Percentiles rank a stretch among this genome's conserved stretches.
Evolutionary conservation across 2,797 vertebrate genomes (phyloP).

Genomic region (Xenentodon cancila): DNA sequence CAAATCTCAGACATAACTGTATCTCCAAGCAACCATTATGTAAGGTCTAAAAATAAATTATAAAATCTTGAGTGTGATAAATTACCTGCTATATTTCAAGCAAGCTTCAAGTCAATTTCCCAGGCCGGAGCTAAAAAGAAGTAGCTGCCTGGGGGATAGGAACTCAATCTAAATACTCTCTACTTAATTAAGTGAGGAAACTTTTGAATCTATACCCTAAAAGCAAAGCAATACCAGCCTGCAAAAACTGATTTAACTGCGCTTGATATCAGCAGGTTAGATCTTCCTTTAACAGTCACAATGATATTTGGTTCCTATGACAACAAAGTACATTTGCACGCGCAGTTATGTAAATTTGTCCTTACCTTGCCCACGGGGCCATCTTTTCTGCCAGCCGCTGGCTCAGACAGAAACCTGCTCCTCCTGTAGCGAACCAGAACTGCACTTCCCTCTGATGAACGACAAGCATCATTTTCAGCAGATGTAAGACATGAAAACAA

Average conservation of each 20-base stretch:
- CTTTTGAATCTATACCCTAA: constrained; percentile 1
- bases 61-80: neutral
- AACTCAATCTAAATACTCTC: neutral
- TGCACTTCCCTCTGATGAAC: constrained; percentile 83
- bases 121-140: neutral
- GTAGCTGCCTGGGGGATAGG: neutral
- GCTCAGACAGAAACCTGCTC: constrained; percentile 94
- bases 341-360: neutral
- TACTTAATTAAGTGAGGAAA: constrained; percentile 5
- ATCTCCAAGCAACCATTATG: neutral
- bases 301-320: neutral
- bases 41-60: neutral
- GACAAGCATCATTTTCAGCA: neutral
- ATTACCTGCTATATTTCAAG: constrained; percentile 2
- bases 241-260: neutral
- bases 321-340: neutral
- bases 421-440: constrained; percentile 96
- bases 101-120: neutral
- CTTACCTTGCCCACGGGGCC: constrained; percentile 92
- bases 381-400: constrained; percentile 88
- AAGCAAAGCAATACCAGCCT: neutral
- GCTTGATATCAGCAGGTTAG: no score
- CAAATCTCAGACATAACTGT: neutral
- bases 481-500: neutral
- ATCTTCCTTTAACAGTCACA: neutral